Percentiles rank a stretch among this genome's conserved stretches.
Evolutionary conservation across 2,797 vertebrate species (phyloP).

Genomic region (Mico argentatus): DNA sequence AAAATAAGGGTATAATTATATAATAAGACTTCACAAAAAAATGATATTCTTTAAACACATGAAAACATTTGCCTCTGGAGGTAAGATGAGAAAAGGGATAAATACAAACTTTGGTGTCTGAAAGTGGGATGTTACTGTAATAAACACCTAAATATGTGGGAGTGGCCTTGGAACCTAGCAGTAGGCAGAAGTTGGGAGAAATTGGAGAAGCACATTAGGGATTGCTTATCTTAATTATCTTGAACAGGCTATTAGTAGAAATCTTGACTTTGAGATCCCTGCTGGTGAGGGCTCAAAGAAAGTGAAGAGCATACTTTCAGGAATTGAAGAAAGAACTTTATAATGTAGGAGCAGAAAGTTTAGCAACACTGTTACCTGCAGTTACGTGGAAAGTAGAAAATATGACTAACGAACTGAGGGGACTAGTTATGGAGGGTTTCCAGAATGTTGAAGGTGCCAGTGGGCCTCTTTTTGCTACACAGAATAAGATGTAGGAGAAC

Average conservation of each 20-base stretch:
- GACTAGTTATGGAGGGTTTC: not conserved
- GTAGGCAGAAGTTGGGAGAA: not conserved
- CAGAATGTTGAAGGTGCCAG: not conserved
- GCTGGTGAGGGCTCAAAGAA: not conserved
- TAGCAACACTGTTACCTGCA: not conserved
- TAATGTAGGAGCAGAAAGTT: not conserved
- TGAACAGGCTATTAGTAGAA: not conserved
- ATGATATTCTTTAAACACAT: not conserved
- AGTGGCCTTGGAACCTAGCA: not conserved
- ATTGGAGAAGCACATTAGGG: not conserved
- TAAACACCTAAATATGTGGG: not conserved
- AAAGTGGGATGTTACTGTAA: not conserved
- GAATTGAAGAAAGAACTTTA: not conserved
- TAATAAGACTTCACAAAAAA: not conserved
- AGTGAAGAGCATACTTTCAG: not conserved
- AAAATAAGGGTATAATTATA: not conserved
- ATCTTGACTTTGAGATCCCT: not conserved
- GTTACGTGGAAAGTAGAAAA: not conserved
- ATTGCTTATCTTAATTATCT: not conserved
- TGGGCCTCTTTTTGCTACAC: not conserved
- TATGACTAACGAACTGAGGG: not conserved
- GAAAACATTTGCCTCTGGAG: not conserved
- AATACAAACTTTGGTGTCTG: not conserved
- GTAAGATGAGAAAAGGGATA: not conserved
- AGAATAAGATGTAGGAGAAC: not conserved